Evolutionary conservation across 2,888 invertebrate genomes (phyloP).

Genomic region (Melikaiella ostensackeni): DNA sequence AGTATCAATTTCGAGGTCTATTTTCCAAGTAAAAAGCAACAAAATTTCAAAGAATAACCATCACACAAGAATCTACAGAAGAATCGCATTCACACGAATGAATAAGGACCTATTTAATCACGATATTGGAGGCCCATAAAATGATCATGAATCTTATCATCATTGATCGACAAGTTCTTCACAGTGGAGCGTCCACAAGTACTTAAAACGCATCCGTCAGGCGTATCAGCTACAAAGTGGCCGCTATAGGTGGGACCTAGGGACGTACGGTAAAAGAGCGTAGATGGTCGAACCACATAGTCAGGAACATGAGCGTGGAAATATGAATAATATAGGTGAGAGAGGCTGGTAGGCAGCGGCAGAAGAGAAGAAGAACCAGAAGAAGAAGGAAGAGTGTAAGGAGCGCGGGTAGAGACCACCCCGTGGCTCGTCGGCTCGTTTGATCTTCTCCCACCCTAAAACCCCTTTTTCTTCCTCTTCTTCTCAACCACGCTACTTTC

Average conservation of each 20-base stretch:
- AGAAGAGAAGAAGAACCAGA: conserved; percentile 50
- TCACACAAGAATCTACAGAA: not conserved
- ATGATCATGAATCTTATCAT: conserved; percentile 39
- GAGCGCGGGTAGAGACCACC: conserved; percentile 74
- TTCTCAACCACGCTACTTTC: conserved; percentile 52
- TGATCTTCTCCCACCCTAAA: conserved; percentile 57
- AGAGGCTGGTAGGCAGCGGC: conserved; percentile 38
- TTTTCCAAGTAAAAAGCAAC: conserved; percentile 14
- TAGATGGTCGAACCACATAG: conserved; percentile 55
- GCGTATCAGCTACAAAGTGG: conserved; percentile 56
- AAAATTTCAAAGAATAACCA: conserved; percentile 3
- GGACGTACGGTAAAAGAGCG: conserved; percentile 52
- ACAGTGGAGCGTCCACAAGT: conserved; percentile 31
- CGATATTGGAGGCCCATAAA: conserved; percentile 21
- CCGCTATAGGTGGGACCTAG: conserved; percentile 53
- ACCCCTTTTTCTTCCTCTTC: conserved; percentile 54
- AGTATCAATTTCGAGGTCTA: not conserved
- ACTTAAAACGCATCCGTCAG: conserved; percentile 30
- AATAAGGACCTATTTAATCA: conserved; percentile 30
- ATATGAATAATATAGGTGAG: conserved; percentile 70
- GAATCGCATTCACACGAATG: conserved; percentile 18
- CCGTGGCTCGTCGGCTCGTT: conserved; percentile 76
- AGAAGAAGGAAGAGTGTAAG: conserved; percentile 56
- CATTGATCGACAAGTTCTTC: conserved; percentile 30
- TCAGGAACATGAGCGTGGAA: conserved; percentile 56